Conservation (phyloP, 2,888 invertebrate genomes). For the Phymatocera aterrima region DNA sequence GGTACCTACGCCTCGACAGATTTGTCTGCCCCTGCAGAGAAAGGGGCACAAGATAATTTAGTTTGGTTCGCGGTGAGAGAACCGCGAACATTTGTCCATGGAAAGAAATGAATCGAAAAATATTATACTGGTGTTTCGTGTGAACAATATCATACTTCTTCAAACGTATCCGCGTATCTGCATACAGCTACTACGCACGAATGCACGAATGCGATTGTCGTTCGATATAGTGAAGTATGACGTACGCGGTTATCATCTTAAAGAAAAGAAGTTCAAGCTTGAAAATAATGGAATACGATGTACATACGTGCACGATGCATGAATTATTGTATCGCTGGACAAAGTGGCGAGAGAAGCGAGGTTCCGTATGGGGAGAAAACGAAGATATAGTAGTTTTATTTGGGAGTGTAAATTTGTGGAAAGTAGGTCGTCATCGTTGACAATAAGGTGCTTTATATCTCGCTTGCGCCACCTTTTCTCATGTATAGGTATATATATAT, state of each 20-base stretch:
- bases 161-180: no score
- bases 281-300: background rate
- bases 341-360: background rate
- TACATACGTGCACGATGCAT: background rate
- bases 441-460: constrained; percentile 12
- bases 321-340: background rate
- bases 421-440: constrained; percentile 42
- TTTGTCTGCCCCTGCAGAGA: background rate
- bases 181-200: no score
- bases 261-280: constrained; percentile 3
- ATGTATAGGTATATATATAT: no score
- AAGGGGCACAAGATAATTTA: no score
- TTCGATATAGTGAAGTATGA: background rate
- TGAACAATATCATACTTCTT: no score
- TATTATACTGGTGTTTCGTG: no score
- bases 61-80: background rate
- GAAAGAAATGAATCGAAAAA: no score
- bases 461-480: no score
- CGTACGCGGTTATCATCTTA: background rate
- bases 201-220: no score
- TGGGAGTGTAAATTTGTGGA: constrained; percentile 19
- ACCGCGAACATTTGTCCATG: background rate
- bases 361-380: background rate
- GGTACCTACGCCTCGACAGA: background rate
- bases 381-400: constrained; percentile 11